phyloP scores from a whole-genome alignment of 2,888 invertebrate genomes.

The Cistogaster globosa region DNA sequence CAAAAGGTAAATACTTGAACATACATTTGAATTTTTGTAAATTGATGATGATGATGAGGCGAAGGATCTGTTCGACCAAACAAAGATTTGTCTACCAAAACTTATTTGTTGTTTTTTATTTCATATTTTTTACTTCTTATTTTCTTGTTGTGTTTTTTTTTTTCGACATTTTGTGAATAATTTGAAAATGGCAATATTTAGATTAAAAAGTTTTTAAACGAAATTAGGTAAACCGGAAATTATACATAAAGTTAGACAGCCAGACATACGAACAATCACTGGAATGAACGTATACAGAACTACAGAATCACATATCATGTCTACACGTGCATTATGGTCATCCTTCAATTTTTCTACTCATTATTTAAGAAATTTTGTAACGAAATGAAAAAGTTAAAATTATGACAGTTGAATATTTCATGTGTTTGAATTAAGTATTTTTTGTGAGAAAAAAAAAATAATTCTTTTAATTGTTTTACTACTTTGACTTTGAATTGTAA shows the following conservation, averaged over 20 bases:
- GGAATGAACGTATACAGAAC: not conserved
- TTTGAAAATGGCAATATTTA: conserved; percentile 64
- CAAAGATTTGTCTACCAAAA: conserved; percentile 28
- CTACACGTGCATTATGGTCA: conserved; percentile 1
- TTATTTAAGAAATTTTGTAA: conserved; percentile 23
- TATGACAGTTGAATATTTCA: conserved; percentile 28
- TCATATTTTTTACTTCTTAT: not conserved
- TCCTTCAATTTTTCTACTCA: not conserved
- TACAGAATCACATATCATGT: not conserved
- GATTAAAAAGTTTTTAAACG: conserved; percentile 61
- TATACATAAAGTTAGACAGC: conserved; percentile 39
- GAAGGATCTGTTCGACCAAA: conserved; percentile 16
- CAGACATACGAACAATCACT: not conserved
- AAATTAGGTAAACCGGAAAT: conserved; percentile 69
- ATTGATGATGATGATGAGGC: conserved; percentile 14
- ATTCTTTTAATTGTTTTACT: conserved; percentile 4
- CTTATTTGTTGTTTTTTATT: conserved; percentile 9
- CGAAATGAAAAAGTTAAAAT: not conserved
- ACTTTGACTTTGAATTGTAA: not conserved
- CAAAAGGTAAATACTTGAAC: conserved; percentile 47
- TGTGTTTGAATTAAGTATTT: not conserved
- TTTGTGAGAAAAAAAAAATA: conserved; percentile 1
- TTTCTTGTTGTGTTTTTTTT: conserved; percentile 9
- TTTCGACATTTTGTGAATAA: conserved; percentile 53
- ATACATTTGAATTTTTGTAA: conserved; percentile 12